These are phyloP conservation scores for Sebastes wilsoni DNA, from an alignment of 2,797 vertebrate genomes.

Conservation along the genomic window DNA sequence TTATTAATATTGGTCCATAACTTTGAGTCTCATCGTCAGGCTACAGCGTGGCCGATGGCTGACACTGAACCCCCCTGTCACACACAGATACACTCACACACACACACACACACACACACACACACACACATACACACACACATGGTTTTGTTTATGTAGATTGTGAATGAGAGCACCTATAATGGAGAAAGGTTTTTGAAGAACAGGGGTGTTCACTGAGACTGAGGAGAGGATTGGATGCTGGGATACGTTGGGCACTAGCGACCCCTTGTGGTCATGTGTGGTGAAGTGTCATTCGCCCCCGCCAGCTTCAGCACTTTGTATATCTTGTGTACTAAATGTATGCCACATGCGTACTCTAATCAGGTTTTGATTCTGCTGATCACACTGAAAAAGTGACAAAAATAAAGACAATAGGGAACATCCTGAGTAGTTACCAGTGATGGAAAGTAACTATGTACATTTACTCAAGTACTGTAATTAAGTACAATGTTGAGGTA, in stretches of 20 bases:
- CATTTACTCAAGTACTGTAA: too few species aligned
- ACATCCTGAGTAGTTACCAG: neutral
- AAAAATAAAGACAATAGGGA: neutral
- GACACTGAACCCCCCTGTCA: constrained; percentile 32
- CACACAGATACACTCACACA: constrained; percentile 4
- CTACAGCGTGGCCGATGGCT: constrained; percentile 63
- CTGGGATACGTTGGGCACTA: constrained; percentile 37
- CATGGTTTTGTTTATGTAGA: constrained; percentile 27
- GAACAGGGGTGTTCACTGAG: constrained; percentile 59
- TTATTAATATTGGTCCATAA: constrained; percentile 85
- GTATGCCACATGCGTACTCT: neutral
- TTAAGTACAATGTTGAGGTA: too few species aligned
- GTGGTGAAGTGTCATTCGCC: neutral
- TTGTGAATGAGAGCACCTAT: constrained; percentile 47
- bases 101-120: constrained; percentile 7
- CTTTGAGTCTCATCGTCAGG: constrained; percentile 76
- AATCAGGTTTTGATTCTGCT: neutral
- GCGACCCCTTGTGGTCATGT: constrained; percentile 62
- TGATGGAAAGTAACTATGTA: neutral
- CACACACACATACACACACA: neutral
- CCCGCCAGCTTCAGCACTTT: neutral
- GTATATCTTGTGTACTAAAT: neutral
- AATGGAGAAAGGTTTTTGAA: constrained; percentile 41
- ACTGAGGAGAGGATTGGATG: constrained; percentile 8
- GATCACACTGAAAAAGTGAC: neutral